Percentiles rank a stretch among this genome's conserved stretches.
Evolutionary conservation across 2,797 vertebrate genomes (phyloP).

Genomic region (Hypotaenidia philippensis): DNA sequence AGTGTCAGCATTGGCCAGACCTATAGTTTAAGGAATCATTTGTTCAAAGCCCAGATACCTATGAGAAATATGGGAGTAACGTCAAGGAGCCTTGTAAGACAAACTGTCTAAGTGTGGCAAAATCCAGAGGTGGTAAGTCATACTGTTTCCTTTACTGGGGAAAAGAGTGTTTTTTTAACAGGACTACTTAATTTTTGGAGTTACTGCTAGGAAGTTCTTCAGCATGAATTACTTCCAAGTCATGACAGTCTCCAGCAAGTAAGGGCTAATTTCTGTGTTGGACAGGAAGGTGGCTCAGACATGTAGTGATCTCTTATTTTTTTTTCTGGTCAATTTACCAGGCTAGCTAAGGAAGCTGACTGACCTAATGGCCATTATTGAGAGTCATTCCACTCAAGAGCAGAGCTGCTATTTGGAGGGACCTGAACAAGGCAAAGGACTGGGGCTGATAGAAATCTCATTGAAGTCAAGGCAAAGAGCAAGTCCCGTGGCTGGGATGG

Average conservation of each 20-base stretch:
- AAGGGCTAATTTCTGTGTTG: background rate
- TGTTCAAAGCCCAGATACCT: background rate
- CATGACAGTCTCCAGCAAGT: background rate
- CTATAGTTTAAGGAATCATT: background rate
- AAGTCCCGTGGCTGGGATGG: rapidly evolving
- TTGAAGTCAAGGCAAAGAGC: background rate
- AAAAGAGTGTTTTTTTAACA: background rate
- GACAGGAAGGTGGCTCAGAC: background rate
- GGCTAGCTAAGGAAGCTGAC: background rate
- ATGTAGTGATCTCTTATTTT: background rate
- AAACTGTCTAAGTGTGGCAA: background rate
- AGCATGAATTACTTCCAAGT: background rate
- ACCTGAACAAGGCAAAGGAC: background rate
- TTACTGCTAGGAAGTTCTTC: background rate
- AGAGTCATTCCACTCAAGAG: background rate
- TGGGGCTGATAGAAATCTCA: background rate
- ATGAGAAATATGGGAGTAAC: rapidly evolving
- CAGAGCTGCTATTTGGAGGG: background rate
- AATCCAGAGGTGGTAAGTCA: background rate
- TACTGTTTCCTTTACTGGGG: background rate
- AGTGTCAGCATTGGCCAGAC: background rate
- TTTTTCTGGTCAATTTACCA: background rate
- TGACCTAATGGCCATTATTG: background rate
- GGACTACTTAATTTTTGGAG: background rate
- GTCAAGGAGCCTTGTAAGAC: background rate